Evolutionary conservation across 1,140 invertebrate species (phyloP).

Genomic region (Drosophila carrolli): DNA sequence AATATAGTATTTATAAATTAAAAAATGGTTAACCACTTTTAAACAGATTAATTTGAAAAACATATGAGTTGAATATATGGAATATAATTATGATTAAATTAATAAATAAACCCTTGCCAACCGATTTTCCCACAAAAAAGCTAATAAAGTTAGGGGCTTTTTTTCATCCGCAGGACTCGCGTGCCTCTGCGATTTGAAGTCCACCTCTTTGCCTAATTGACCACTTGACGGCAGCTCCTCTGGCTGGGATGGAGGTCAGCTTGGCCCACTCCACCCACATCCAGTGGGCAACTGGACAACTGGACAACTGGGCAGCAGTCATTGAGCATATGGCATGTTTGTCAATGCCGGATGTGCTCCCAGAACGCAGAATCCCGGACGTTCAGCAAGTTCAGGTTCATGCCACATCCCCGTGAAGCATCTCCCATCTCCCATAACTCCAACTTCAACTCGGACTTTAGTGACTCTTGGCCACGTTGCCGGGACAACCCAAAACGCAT

Average conservation of each 20-base stretch:
- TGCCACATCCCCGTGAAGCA: not conserved
- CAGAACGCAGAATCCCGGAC: constrained; percentile 10
- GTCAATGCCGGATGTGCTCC: constrained; percentile 42
- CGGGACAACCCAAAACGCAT: constrained; percentile 70
- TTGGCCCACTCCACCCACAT: not conserved
- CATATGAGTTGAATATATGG: too few relatives aligned
- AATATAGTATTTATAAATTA: too few relatives aligned
- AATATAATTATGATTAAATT: not conserved
- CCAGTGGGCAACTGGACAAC: too few relatives aligned
- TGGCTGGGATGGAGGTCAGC: not conserved
- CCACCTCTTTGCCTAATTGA: constrained; percentile 47
- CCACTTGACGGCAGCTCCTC: constrained; percentile 51
- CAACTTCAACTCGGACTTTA: not conserved
- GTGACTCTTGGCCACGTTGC: constrained; percentile 42
- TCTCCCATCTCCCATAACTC: not conserved
- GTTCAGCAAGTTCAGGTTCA: constrained; percentile 33
- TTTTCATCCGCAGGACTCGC: not conserved
- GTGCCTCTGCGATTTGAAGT: constrained; percentile 11
- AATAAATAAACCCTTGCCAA: not conserved
- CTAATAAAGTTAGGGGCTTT: constrained; percentile 1
- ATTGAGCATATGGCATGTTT: constrained; percentile 43
- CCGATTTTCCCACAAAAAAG: not conserved
- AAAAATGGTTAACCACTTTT: too few relatives aligned
- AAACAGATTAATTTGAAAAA: too few relatives aligned
- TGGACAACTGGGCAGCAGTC: constrained; percentile 11